These are phyloP conservation scores for Cantharis rufa DNA, from an alignment of 2,888 invertebrate species.

Conservation along the genomic window DNA sequence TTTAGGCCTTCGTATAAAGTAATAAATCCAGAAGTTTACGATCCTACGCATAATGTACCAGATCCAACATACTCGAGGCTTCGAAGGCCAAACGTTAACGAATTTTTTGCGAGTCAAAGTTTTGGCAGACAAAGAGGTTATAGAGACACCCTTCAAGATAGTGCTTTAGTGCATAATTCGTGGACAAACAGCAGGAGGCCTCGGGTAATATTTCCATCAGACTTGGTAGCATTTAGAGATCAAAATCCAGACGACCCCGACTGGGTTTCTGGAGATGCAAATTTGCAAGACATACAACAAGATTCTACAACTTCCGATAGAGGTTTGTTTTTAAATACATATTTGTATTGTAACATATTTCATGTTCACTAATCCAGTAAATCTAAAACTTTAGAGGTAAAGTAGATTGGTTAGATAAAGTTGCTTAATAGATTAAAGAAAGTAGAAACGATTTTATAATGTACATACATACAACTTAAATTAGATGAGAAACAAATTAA, in stretches of 20 bases:
- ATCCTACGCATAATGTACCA: not conserved
- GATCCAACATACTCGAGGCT: not conserved
- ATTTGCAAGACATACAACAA: constrained; percentile 64
- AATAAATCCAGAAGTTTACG: not conserved
- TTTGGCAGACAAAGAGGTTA: constrained; percentile 29
- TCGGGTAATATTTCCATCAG: constrained; percentile 55
- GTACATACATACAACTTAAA: not conserved
- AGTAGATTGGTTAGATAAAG: not conserved
- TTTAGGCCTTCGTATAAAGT: not conserved
- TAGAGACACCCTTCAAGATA: constrained; percentile 14
- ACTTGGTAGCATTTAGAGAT: constrained; percentile 53
- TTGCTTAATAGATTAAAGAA: not conserved
- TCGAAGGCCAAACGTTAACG: constrained; percentile 1
- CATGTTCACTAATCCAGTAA: not conserved
- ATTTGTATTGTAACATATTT: not conserved
- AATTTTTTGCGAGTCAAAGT: constrained; percentile 2
- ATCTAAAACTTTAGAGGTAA: not conserved
- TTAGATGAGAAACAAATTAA: not conserved
- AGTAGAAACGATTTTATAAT: not conserved
- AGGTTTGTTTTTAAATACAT: constrained; percentile 69
- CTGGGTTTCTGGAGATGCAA: constrained; percentile 43
- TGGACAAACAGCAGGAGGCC: constrained; percentile 47
- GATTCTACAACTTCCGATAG: constrained; percentile 61
- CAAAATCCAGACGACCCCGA: constrained; percentile 45
- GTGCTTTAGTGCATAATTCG: constrained; percentile 34